These are phyloP conservation scores for Rotaria macrura DNA, from an alignment of 2,888 invertebrate species.

Conservation along the genomic window DNA sequence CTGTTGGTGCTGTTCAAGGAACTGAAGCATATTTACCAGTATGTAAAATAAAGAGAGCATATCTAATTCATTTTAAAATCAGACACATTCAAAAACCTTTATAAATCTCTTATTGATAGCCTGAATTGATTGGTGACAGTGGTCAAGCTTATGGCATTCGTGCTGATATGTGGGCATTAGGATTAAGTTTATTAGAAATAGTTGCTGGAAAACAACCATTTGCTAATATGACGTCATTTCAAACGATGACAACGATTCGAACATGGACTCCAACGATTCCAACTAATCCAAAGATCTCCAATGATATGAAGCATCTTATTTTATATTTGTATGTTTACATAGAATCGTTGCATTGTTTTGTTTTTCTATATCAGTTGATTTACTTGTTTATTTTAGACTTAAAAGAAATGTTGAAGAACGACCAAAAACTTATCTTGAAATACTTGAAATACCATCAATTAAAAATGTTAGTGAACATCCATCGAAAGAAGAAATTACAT, in stretches of 20 bases:
- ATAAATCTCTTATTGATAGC: neutral
- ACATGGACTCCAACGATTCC: neutral
- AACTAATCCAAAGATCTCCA: neutral
- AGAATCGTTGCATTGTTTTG: neutral
- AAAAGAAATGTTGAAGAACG: neutral
- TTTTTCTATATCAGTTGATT: neutral
- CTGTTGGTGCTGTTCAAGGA: neutral
- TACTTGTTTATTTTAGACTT: neutral
- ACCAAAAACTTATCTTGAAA: neutral
- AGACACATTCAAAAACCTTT: no score
- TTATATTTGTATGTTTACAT: neutral
- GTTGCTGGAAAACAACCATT: neutral
- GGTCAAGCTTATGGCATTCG: neutral
- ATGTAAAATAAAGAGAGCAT: neutral
- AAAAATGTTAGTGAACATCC: neutral
- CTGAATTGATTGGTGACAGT: neutral
- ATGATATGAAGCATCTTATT: neutral
- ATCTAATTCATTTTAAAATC: neutral
- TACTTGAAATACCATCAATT: neutral
- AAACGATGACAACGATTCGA: neutral
- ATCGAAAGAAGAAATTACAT: neutral
- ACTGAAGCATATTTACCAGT: neutral
- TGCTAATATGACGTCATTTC: neutral
- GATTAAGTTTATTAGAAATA: neutral
- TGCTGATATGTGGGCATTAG: slow-evolving; percentile 17